Evolutionary conservation across 2,797 vertebrate genomes (phyloP).

Genomic region (Todus mexicanus): DNA sequence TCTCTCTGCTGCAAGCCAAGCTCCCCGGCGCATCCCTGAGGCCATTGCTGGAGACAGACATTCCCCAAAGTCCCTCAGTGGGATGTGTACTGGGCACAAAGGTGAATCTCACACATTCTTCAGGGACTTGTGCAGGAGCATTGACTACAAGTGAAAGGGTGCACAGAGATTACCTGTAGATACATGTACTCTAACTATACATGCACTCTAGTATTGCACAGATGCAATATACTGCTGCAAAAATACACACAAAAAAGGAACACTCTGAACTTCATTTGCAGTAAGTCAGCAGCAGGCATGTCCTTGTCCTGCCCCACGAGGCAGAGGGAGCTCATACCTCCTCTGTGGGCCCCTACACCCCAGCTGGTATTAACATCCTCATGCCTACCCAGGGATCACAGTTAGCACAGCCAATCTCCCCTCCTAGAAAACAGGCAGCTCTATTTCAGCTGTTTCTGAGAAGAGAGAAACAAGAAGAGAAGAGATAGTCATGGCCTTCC

Average conservation of each 20-base stretch:
- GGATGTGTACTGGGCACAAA: neutral
- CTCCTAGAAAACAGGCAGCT: neutral
- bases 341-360: neutral
- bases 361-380: neutral
- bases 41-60: neutral
- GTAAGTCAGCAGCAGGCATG: neutral
- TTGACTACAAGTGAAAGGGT: neutral
- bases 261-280: neutral
- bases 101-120: neutral
- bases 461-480: neutral
- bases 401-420: neutral
- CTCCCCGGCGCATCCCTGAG: fast-evolving
- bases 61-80: neutral
- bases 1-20: neutral
- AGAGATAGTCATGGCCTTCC: neutral
- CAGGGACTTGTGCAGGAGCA: neutral
- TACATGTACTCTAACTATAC: too few species aligned
- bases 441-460: neutral
- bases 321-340: neutral
- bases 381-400: neutral
- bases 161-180: neutral
- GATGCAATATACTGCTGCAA: neutral
- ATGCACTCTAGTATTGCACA: neutral
- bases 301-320: neutral
- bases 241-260: neutral